Evolutionary conservation across 1,140 invertebrate genomes (phyloP).

Genomic region (Lepeophtheirus salmonis): DNA sequence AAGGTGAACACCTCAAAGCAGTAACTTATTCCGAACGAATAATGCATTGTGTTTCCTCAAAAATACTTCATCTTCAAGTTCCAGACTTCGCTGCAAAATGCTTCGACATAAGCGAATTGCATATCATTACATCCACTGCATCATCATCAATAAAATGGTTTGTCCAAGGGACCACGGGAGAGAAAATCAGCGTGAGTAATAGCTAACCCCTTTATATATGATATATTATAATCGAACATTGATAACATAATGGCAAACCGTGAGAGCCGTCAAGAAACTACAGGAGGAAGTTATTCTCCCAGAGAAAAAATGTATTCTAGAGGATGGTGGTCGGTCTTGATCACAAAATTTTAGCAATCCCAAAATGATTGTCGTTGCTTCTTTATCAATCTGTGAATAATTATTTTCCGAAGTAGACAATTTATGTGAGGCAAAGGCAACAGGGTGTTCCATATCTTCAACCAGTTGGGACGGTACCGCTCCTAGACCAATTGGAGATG

Average conservation of each 20-base stretch:
- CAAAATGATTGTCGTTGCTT: constrained; percentile 33
- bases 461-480: constrained; percentile 27
- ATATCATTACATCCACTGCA: neutral
- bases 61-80: neutral
- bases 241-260: neutral
- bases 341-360: constrained; percentile 29
- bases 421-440: constrained; percentile 30
- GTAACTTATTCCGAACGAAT: neutral
- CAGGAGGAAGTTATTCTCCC: neutral
- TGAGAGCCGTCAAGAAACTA: neutral
- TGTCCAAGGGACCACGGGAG: neutral
- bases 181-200: neutral
- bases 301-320: constrained; percentile 23
- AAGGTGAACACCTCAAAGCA: neutral
- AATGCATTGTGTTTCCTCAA: neutral
- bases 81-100: neutral
- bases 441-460: constrained; percentile 25
- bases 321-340: constrained; percentile 33
- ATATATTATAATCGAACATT: neutral
- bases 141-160: neutral
- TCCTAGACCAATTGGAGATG: constrained; percentile 25
- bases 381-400: constrained; percentile 34
- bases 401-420: constrained; percentile 30
- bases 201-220: neutral
- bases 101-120: neutral